Evolutionary conservation across 2,113 vertebrate species (phyloP).

Genomic region (Sinocyclocheilus rhinocerous): DNA sequence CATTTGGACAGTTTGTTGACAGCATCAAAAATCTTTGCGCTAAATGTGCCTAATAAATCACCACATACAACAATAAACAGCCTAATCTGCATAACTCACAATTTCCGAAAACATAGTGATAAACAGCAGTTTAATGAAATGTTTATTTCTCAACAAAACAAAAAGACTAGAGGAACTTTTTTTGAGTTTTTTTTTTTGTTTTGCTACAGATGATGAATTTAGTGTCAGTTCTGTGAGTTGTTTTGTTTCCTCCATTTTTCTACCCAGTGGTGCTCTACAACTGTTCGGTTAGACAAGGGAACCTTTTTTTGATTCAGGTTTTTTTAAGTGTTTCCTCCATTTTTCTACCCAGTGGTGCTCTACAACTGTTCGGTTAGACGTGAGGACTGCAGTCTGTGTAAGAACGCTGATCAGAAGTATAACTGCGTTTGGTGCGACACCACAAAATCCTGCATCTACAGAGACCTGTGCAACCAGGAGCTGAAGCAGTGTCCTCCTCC

Average conservation of each 20-base stretch:
- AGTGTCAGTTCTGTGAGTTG: neutral
- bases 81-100: neutral
- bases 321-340: neutral
- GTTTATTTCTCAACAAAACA: neutral
- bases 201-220: neutral
- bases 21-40: neutral
- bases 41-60: slow-evolving; percentile 13
- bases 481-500: slow-evolving; percentile 80
- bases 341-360: slow-evolving; percentile 80
- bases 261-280: slow-evolving; percentile 89
- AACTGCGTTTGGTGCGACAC: slow-evolving; percentile 86
- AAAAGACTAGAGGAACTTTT: neutral
- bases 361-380: slow-evolving; percentile 93
- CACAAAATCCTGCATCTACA: slow-evolving; percentile 79
- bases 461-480: slow-evolving; percentile 70
- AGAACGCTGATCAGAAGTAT: slow-evolving; percentile 77
- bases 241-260: neutral
- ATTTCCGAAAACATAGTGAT: neutral
- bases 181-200: neutral
- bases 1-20: neutral
- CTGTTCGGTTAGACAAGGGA: slow-evolving; percentile 89
- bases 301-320: too few species aligned
- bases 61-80: neutral
- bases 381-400: slow-evolving; percentile 92
- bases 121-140: neutral